These are phyloP conservation scores for Lymantria dispar DNA, from an alignment of 2,888 invertebrate species.

Conservation along the genomic window DNA sequence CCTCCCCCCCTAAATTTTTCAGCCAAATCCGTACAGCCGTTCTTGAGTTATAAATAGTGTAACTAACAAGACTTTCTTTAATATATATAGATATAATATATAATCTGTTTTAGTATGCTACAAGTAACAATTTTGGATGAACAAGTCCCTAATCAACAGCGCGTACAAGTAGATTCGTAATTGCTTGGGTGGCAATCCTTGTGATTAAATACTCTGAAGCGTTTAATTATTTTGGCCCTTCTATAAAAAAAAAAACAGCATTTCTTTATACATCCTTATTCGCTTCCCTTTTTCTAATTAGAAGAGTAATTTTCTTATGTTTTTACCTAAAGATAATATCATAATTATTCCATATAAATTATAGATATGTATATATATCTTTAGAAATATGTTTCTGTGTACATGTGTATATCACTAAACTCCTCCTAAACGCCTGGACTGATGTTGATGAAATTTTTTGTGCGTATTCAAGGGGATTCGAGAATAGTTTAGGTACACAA, in stretches of 20 bases:
- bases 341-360: too few relatives aligned
- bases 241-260: not conserved
- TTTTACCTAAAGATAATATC: too few relatives aligned
- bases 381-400: too few relatives aligned
- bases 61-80: too few relatives aligned
- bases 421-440: too few relatives aligned
- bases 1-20: too few relatives aligned
- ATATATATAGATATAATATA: not conserved
- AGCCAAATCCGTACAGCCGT: too few relatives aligned
- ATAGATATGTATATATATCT: not conserved
- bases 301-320: not conserved
- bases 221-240: conserved; percentile 4
- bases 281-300: not conserved
- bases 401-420: too few relatives aligned
- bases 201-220: conserved; percentile 5
- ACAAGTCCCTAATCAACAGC: conserved; percentile 9
- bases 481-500: too few relatives aligned
- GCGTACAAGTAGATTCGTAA: conserved; percentile 2
- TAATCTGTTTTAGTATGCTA: not conserved
- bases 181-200: not conserved
- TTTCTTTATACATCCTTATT: not conserved
- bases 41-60: too few relatives aligned
- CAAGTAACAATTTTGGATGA: conserved; percentile 2
- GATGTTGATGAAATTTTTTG: too few relatives aligned
- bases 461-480: too few relatives aligned